Conservation (phyloP, 2,113 vertebrate species). For the Lasiurus borealis region DNA sequence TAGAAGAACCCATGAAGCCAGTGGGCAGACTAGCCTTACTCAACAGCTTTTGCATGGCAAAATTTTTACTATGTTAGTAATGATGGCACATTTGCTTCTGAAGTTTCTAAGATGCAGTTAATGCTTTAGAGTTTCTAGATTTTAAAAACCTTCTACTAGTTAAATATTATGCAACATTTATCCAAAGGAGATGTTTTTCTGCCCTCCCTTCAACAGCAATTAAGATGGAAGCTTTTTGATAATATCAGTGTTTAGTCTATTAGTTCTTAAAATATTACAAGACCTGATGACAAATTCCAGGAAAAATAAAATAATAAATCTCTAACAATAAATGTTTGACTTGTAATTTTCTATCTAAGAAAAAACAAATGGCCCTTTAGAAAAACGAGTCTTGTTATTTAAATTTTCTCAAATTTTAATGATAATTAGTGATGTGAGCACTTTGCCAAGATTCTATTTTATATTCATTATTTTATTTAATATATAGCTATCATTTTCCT, state of each 20-base stretch:
- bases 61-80: neutral
- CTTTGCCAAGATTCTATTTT: neutral
- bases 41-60: neutral
- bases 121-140: neutral
- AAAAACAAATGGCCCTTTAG: neutral
- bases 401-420: neutral
- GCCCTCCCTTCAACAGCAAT: neutral
- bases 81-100: neutral
- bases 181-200: neutral
- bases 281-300: neutral
- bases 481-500: neutral
- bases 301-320: neutral
- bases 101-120: neutral
- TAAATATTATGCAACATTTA: conserved; percentile 6
- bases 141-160: neutral
- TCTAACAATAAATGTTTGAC: neutral
- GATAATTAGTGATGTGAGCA: neutral
- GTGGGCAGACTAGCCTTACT: neutral
- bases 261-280: conserved; percentile 34
- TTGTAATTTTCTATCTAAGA: neutral
- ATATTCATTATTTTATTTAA: neutral
- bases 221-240: neutral
- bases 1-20: neutral
- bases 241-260: neutral
- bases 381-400: neutral